Percentiles rank a stretch among this genome's conserved stretches.
These are phyloP conservation scores for Tyria jacobaeae DNA, from an alignment of 2,888 invertebrate genomes.

Conservation along the genomic window DNA sequence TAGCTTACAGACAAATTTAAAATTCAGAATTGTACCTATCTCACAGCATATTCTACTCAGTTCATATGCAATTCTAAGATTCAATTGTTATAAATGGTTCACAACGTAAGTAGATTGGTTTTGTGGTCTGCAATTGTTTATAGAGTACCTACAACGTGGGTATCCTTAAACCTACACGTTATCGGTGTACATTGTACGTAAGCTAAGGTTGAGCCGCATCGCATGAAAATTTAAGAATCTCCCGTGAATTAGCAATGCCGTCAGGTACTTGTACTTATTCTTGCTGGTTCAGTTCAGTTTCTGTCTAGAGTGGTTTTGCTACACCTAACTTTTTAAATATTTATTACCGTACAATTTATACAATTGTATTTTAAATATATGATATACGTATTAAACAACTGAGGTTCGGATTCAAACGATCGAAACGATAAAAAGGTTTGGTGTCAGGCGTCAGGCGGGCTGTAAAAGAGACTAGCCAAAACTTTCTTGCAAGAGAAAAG, in stretches of 20 bases:
- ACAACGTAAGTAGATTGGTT: conserved; percentile 13
- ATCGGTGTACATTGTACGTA: conserved; percentile 23
- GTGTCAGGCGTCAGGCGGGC: too few relatives aligned
- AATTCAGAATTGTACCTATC: background rate
- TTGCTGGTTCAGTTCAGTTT: background rate
- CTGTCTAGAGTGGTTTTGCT: background rate
- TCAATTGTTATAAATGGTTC: conserved; percentile 13
- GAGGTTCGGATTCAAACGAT: too few relatives aligned
- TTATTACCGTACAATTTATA: background rate
- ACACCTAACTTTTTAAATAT: background rate
- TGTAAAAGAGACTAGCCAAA: too few relatives aligned
- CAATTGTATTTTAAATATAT: background rate
- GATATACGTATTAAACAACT: too few relatives aligned
- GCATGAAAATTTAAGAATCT: conserved; percentile 35
- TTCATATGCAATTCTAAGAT: background rate
- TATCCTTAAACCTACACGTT: conserved; percentile 27
- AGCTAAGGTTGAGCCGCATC: conserved; percentile 20
- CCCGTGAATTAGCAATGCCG: conserved; percentile 24
- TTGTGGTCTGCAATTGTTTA: conserved; percentile 10
- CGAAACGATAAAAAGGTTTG: too few relatives aligned
- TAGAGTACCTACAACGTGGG: conserved; percentile 5
- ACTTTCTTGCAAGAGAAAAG: too few relatives aligned
- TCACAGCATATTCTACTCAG: background rate
- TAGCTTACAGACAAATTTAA: background rate
- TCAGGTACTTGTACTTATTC: conserved; percentile 10